These are phyloP conservation scores for Drosophila rufa DNA, from an alignment of 1,140 invertebrate genomes.

Conservation along the genomic window DNA sequence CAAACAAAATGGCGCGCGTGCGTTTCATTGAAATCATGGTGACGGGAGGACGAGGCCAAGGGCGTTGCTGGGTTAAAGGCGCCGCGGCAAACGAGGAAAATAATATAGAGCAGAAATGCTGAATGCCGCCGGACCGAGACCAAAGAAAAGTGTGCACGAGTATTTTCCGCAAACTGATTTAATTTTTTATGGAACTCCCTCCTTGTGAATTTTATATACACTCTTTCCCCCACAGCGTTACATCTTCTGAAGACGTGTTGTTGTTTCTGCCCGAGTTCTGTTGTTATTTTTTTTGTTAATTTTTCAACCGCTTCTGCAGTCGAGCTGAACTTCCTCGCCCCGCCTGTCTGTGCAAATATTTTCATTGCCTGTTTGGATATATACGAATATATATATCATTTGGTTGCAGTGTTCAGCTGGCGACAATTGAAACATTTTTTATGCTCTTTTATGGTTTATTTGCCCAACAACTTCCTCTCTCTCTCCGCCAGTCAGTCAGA, in stretches of 20 bases:
- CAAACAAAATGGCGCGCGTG: constrained; percentile 79
- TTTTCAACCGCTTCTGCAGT: constrained; percentile 69
- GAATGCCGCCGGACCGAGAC: constrained; percentile 31
- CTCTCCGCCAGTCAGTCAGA: constrained; percentile 4
- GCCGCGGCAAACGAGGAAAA: background rate
- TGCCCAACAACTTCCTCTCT: constrained; percentile 30
- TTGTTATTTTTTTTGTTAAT: constrained; percentile 52
- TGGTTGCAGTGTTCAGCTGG: constrained; percentile 65
- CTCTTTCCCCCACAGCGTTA: constrained; percentile 6
- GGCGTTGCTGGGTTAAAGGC: background rate
- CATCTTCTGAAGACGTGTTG: constrained; percentile 25
- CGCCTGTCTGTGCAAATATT: constrained; percentile 65
- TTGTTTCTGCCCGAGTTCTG: constrained; percentile 26
- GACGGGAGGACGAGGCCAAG: background rate
- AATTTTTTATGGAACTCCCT: constrained; percentile 70
- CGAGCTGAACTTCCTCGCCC: constrained; percentile 47
- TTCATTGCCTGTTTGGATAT: constrained; percentile 45
- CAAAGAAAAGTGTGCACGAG: constrained; percentile 69
- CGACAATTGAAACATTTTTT: constrained; percentile 80
- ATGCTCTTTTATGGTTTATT: constrained; percentile 81
- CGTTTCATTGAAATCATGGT: constrained; percentile 76
- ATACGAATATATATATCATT: constrained; percentile 42
- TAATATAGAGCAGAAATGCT: constrained; percentile 19
- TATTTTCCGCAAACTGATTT: constrained; percentile 80
- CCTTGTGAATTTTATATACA: constrained; percentile 76